A percentile compares a stretch with the other conserved stretches of the same genome.
Evolutionary conservation across 2,113 vertebrate genomes (phyloP).

Genomic region (Elephantulus edwardii): DNA sequence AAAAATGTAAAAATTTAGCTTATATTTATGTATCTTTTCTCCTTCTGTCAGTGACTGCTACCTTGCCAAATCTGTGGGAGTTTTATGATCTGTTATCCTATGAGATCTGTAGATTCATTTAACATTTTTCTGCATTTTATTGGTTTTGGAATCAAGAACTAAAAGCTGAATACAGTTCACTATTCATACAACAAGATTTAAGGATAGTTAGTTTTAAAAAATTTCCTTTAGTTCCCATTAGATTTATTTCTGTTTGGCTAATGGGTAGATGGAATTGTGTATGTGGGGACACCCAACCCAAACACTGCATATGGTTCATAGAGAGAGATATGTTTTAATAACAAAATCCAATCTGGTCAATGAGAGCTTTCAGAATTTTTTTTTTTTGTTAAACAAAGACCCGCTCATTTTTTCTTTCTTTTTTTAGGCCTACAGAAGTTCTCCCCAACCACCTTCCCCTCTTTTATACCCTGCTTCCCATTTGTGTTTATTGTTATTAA

Average conservation of each 20-base stretch:
- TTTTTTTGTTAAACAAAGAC: too few relatives aligned
- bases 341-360: conserved; percentile 52
- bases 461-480: not conserved
- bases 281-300: not conserved
- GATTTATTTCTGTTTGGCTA: conserved; percentile 76
- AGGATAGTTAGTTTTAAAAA: conserved; percentile 67
- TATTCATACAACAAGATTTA: conserved; percentile 72
- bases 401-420: too few relatives aligned
- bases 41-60: conserved; percentile 68
- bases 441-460: not conserved
- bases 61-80: conserved; percentile 71
- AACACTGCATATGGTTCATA: conserved; percentile 55
- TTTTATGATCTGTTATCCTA: conserved; percentile 76
- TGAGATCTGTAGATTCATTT: conserved; percentile 68
- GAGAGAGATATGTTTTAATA: conserved; percentile 56
- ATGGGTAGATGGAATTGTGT: conserved; percentile 66
- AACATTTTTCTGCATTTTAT: conserved; percentile 72
- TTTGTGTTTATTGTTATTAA: not conserved
- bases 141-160: conserved; percentile 71
- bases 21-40: conserved; percentile 71
- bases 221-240: conserved; percentile 62
- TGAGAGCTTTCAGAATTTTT: conserved; percentile 59
- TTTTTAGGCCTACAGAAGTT: too few relatives aligned
- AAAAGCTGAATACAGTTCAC: conserved; percentile 63
- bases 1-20: conserved; percentile 55